Percentiles rank a stretch among this genome's conserved stretches.
These are phyloP conservation scores for Dascillus cervinus DNA, from an alignment of 2,888 invertebrate genomes.

Conservation along the genomic window DNA sequence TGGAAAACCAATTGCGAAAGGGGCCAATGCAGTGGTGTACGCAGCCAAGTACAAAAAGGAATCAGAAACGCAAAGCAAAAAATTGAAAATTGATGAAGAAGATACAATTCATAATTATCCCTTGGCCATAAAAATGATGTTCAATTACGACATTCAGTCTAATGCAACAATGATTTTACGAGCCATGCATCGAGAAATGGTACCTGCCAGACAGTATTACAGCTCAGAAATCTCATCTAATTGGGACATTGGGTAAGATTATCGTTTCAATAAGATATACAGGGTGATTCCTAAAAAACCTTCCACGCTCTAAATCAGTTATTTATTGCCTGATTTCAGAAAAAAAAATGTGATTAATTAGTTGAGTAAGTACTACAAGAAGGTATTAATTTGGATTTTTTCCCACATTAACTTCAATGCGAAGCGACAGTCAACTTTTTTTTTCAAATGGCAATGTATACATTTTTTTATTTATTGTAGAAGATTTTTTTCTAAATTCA, in stretches of 20 bases:
- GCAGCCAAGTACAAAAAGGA: slow-evolving; percentile 50
- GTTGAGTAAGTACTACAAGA: too few relatives aligned
- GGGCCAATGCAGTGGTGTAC: slow-evolving; percentile 76
- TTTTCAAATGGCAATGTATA: too few relatives aligned
- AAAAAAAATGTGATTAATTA: too few relatives aligned
- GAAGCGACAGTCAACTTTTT: too few relatives aligned
- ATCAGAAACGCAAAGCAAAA: slow-evolving; percentile 1
- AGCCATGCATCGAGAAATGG: slow-evolving; percentile 75
- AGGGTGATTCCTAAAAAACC: too few relatives aligned
- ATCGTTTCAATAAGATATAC: too few relatives aligned
- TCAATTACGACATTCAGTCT: slow-evolving; percentile 80
- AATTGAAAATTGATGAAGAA: slow-evolving; percentile 8
- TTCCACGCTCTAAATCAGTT: too few relatives aligned
- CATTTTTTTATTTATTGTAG: too few relatives aligned
- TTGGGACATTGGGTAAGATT: slow-evolving; percentile 52
- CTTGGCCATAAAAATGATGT: slow-evolving; percentile 85
- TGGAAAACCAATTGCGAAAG: slow-evolving; percentile 68
- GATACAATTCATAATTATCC: slow-evolving; percentile 44
- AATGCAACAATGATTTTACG: slow-evolving; percentile 67
- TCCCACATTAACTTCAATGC: too few relatives aligned
- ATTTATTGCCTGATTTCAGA: too few relatives aligned
- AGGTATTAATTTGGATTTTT: too few relatives aligned
- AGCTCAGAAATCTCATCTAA: slow-evolving; percentile 41
- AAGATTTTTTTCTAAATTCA: too few relatives aligned
- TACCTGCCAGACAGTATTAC: slow-evolving; percentile 57